phyloP scores from a whole-genome alignment of 2,797 vertebrate genomes.

The Tolypeutes matacus region DNA sequence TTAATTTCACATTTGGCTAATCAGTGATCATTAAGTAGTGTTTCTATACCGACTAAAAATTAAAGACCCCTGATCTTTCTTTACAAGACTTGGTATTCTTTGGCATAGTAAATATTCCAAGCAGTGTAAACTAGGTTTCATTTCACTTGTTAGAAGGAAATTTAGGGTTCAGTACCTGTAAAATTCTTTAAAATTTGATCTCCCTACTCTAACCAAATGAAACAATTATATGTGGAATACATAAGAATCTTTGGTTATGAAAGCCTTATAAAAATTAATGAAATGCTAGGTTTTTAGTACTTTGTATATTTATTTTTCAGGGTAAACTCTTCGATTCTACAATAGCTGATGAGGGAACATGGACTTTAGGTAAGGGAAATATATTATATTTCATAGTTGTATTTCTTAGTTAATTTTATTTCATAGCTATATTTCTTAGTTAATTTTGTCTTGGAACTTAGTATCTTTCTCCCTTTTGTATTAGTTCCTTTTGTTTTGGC shows the following conservation, averaged over 20 bases:
- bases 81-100: background rate
- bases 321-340: slow-evolving; percentile 95
- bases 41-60: background rate
- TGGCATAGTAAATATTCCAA: background rate
- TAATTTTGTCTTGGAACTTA: slow-evolving; percentile 29
- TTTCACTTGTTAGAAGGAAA: background rate
- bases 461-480: background rate
- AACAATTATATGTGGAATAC: background rate
- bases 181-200: background rate
- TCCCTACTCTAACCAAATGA: background rate
- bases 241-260: slow-evolving; percentile 26
- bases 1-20: background rate
- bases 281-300: slow-evolving; percentile 35
- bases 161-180: background rate
- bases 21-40: background rate
- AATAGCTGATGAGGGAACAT: slow-evolving; percentile 95
- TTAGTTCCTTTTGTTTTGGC: slow-evolving; percentile 29
- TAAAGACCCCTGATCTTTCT: background rate
- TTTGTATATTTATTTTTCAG: slow-evolving; percentile 86
- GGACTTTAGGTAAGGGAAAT: slow-evolving; percentile 94
- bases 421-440: background rate
- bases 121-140: background rate
- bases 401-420: slow-evolving; percentile 13
- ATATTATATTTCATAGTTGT: background rate
- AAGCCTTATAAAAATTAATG: slow-evolving; percentile 42